Base-by-base conservation (phyloP, 2,888 invertebrate genomes). In the Rhingia rostrata region DNA sequence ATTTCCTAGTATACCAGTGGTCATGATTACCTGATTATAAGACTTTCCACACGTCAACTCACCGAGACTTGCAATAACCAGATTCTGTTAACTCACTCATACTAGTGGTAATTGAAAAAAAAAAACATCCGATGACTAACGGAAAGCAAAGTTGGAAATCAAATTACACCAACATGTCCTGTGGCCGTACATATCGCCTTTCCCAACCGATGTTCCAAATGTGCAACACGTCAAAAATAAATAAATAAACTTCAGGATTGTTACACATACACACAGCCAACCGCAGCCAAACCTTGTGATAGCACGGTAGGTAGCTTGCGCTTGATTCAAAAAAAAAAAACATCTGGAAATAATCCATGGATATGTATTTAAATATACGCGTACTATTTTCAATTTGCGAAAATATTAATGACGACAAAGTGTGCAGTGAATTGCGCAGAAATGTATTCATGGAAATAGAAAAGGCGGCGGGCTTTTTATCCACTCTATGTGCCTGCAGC, bases 1-100 rank as follows among this genome's bases (percentile, higher is more conserved):
- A 72, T 72, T 43, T 45, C 33, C 64, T 53, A 45, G 10, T 51
- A 22, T 30, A 6, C 53, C 43, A 54, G 75, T 70, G 35, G 39
- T 45, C 45, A 69, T 81, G 70, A 70, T 67, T 61, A 83, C 79
- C 79, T 73, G 30, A 83, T 83, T 73, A 83, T 53, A 56, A 22
- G 49, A 47, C 49, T 14, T 33, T 14, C 53, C 47, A 66, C 67
- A 61, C 35, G 22, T 37, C 43, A 6, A 10, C 14, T 9, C 5
- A 49, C 30, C 9, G 4, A 30, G n/a, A 56, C 4, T 56, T 49
- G 49, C 51, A 51, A 51, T 63, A 63, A 67, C 67, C 56, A 30
- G 66, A 67, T 69, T 73, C 79, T 14, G 69, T 45, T 56, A 73
- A 63, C 64, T 73, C 79, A 58, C 79, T 67, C 67, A 78, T 58